Conservation (phyloP, 2,797 vertebrate genomes). For the Allobates femoralis region DNA sequence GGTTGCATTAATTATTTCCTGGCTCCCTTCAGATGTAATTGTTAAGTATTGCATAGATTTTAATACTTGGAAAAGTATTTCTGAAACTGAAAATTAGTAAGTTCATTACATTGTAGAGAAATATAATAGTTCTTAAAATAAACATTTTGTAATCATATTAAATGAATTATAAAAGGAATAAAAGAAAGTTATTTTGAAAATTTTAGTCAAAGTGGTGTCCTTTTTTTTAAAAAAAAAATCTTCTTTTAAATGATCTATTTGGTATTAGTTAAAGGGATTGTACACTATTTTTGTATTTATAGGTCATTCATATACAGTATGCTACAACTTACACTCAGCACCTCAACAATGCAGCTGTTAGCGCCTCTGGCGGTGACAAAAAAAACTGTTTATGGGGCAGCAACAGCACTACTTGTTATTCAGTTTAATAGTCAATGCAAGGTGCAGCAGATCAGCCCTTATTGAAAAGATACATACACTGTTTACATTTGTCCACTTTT, state of each 20-base stretch:
- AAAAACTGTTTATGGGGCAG: too few relatives aligned
- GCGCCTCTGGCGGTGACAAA: too few relatives aligned
- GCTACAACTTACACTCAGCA: too few relatives aligned
- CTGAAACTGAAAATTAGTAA: neutral
- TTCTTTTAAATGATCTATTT: neutral
- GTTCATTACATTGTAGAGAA: neutral
- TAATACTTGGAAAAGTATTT: neutral
- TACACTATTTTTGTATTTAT: too few relatives aligned
- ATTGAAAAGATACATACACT: too few relatives aligned
- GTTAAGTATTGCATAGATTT: constrained; percentile 3
- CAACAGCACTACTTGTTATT: too few relatives aligned
- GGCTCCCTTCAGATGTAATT: neutral
- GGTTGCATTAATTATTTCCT: constrained; percentile 7
- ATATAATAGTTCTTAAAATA: neutral
- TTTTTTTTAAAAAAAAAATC: neutral
- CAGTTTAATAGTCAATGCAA: too few relatives aligned
- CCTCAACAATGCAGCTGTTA: too few relatives aligned
- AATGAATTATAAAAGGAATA: neutral
- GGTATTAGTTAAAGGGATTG: neutral
- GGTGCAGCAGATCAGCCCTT: too few relatives aligned
- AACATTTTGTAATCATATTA: neutral
- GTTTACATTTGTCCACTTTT: too few relatives aligned
- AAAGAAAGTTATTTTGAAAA: neutral
- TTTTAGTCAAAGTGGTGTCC: neutral
- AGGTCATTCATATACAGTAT: too few relatives aligned